Percentiles rank a stretch among this genome's conserved stretches.
Evolutionary conservation across 2,797 vertebrate species (phyloP).

Genomic region (Syngnathus rostellatus): DNA sequence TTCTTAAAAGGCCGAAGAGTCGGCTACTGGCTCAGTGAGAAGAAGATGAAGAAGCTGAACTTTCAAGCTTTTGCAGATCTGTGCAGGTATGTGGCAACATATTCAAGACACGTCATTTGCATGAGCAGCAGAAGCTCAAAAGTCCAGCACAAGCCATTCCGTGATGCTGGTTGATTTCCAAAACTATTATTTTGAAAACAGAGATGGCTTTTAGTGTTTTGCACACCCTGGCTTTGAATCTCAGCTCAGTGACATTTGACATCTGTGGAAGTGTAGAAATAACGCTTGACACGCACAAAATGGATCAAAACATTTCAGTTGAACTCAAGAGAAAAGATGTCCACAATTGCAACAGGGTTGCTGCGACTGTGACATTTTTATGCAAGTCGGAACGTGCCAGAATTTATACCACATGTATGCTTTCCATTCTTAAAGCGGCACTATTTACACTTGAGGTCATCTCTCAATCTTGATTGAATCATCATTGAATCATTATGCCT

Average conservation of each 20-base stretch:
- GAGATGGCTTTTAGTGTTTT: background rate
- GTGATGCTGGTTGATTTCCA: background rate
- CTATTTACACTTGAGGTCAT: background rate
- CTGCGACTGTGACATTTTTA: background rate
- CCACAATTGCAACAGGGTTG: too few species aligned
- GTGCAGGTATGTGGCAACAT: constrained; percentile 78
- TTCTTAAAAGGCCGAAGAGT: constrained; percentile 90
- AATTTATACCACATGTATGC: background rate
- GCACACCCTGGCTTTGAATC: background rate
- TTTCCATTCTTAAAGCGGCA: background rate
- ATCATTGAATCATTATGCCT: background rate
- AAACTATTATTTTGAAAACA: background rate
- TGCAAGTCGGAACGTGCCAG: background rate
- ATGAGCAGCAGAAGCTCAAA: background rate
- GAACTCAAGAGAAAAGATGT: too few species aligned
- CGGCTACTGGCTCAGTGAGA: constrained; percentile 97
- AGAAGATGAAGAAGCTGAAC: constrained; percentile 97
- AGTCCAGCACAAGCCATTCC: background rate
- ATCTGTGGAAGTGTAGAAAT: too few species aligned
- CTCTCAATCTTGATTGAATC: background rate
- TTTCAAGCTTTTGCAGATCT: constrained; percentile 93
- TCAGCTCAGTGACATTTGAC: background rate
- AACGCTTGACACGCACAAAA: too few species aligned
- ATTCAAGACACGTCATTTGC: background rate
- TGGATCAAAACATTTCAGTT: too few species aligned